Percentiles rank a stretch among this genome's conserved stretches.
Conservation (phyloP, 1,140 invertebrate species). For the Cyclina sinensis region DNA sequence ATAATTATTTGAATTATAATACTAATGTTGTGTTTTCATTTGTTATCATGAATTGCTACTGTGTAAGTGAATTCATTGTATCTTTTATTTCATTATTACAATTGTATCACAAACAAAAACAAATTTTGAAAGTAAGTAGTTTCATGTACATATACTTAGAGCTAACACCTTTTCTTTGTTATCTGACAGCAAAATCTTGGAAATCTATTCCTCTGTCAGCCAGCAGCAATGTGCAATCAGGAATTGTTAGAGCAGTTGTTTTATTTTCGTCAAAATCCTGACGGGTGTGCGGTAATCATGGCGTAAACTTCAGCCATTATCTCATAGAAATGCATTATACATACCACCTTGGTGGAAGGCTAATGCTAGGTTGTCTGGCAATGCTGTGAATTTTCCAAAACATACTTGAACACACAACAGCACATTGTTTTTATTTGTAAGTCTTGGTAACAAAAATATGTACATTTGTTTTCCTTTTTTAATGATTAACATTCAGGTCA, state of each 20-base stretch:
- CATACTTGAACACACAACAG: too few relatives aligned
- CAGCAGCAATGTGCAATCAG: conserved; percentile 36
- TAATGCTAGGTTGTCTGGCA: background rate
- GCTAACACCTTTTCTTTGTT: background rate
- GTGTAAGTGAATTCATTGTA: too few relatives aligned
- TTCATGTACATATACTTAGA: conserved; percentile 34
- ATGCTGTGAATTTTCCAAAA: too few relatives aligned
- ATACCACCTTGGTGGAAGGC: conserved; percentile 24
- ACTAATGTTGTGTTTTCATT: too few relatives aligned
- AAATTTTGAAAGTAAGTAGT: background rate
- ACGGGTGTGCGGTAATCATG: conserved; percentile 28
- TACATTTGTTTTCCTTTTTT: too few relatives aligned
- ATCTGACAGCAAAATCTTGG: conserved; percentile 37
- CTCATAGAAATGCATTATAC: conserved; percentile 41
- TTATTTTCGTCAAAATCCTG: conserved; percentile 44
- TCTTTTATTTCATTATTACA: too few relatives aligned
- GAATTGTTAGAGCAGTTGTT: conserved; percentile 34
- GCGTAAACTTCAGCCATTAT: conserved; percentile 22
- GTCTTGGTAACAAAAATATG: too few relatives aligned
- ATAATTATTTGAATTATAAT: too few relatives aligned
- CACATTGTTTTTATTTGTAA: too few relatives aligned
- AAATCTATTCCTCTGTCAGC: conserved; percentile 39
- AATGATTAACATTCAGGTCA: too few relatives aligned
- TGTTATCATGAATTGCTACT: too few relatives aligned
- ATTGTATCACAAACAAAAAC: too few relatives aligned